A percentile compares a stretch with the other conserved stretches of the same genome.
Conservation (phyloP, 2,797 vertebrate genomes). For the Capromys pilorides region DNA sequence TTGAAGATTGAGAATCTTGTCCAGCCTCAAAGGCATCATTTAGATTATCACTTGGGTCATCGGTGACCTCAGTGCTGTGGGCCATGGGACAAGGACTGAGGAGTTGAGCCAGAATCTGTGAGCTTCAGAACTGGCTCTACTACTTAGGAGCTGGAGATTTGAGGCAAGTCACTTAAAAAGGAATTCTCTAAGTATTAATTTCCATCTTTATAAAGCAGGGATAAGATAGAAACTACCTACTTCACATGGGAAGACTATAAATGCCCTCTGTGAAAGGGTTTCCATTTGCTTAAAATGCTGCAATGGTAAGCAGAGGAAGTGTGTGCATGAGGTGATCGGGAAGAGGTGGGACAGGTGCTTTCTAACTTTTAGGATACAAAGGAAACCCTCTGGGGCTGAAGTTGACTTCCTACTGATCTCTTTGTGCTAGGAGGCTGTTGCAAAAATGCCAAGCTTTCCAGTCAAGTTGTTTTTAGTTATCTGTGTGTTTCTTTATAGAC, state of each 20-base stretch:
- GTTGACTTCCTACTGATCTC: neutral
- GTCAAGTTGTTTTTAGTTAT: neutral
- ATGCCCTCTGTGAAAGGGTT: neutral
- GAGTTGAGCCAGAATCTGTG: constrained; percentile 53
- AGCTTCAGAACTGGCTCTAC: constrained; percentile 31
- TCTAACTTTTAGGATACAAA: neutral
- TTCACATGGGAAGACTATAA: neutral
- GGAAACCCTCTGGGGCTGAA: neutral
- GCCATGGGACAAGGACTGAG: constrained; percentile 48
- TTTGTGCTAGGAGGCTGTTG: neutral
- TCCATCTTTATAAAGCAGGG: constrained; percentile 4
- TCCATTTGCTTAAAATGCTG: neutral
- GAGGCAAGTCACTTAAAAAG: constrained; percentile 3
- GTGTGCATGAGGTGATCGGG: neutral
- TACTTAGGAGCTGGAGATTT: neutral
- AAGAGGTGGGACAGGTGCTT: neutral
- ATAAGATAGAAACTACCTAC: neutral
- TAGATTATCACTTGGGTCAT: constrained; percentile 62
- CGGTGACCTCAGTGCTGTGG: constrained; percentile 62
- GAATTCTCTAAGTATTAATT: neutral
- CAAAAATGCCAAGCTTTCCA: neutral
- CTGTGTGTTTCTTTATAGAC: neutral
- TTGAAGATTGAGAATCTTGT: constrained; percentile 61
- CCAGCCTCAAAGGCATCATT: constrained; percentile 1
- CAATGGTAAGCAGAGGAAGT: neutral